These are phyloP conservation scores for Podarcis lilfordi DNA, from an alignment of 2,797 vertebrate genomes.

Conservation along the genomic window DNA sequence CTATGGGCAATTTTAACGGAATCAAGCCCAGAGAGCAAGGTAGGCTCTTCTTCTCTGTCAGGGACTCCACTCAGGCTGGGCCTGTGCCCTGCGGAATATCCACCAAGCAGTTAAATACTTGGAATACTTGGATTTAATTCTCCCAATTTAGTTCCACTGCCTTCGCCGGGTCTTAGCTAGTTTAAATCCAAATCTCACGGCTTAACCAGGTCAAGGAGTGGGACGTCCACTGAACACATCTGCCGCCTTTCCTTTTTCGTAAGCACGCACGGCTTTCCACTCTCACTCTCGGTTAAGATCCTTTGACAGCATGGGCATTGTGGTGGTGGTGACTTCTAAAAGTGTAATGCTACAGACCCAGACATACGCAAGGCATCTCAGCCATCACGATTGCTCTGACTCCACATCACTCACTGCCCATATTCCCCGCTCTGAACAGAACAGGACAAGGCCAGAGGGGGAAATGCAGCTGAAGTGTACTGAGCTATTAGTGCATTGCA, in stretches of 20 bases:
- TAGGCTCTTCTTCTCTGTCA: neutral
- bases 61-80: neutral
- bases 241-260: neutral
- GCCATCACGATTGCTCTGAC: slow-evolving; percentile 52
- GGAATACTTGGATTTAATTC: slow-evolving; percentile 8
- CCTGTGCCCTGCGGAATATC: neutral
- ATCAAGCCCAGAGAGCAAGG: neutral
- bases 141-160: neutral
- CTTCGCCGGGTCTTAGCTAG: neutral
- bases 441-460: slow-evolving; percentile 57
- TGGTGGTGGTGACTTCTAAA: slow-evolving; percentile 40
- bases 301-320: slow-evolving; percentile 52
- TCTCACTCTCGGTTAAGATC: slow-evolving; percentile 39
- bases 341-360: slow-evolving; percentile 43
- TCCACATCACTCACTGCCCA: slow-evolving; percentile 60
- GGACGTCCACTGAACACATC: neutral
- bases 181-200: slow-evolving; percentile 3
- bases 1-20: neutral
- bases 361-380: slow-evolving; percentile 39
- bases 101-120: neutral
- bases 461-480: slow-evolving; percentile 52
- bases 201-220: neutral
- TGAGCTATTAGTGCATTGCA: slow-evolving; percentile 67
- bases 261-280: neutral
- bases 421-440: slow-evolving; percentile 54